A percentile compares a stretch with the other conserved stretches of the same genome.
These are phyloP conservation scores for Zapus hudsonius DNA, from an alignment of 2,113 vertebrate genomes.

Conservation along the genomic window DNA sequence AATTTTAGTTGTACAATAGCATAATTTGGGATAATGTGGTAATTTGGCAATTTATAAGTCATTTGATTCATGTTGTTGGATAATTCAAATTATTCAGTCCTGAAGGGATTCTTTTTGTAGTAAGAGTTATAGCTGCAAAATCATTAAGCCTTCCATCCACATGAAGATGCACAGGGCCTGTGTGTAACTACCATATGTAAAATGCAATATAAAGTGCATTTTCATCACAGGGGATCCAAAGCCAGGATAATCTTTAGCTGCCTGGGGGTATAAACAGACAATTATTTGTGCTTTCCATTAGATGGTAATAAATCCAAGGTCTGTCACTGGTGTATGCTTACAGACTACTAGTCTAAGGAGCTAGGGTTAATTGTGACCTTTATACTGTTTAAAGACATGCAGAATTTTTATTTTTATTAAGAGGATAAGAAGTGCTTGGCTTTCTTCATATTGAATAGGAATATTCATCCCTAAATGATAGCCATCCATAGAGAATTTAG, in stretches of 20 bases:
- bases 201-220: slow-evolving; percentile 27
- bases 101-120: slow-evolving; percentile 32
- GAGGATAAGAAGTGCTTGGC: slow-evolving; percentile 79
- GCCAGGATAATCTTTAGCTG: slow-evolving; percentile 42
- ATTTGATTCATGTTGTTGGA: slow-evolving; percentile 47
- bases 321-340: slow-evolving; percentile 79
- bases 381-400: slow-evolving; percentile 84
- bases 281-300: slow-evolving; percentile 74
- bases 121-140: slow-evolving; percentile 4
- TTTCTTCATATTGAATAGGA: slow-evolving; percentile 83
- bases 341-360: slow-evolving; percentile 76
- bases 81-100: slow-evolving; percentile 35
- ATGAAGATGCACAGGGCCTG: neutral
- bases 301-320: slow-evolving; percentile 80
- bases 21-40: slow-evolving; percentile 9
- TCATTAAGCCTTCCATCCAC: neutral
- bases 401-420: slow-evolving; percentile 82
- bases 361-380: slow-evolving; percentile 85
- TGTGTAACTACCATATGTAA: neutral
- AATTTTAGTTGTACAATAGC: neutral
- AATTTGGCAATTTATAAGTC: slow-evolving; percentile 49
- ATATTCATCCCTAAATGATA: slow-evolving; percentile 81
- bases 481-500: slow-evolving; percentile 83
- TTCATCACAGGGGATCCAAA: neutral
- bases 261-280: neutral